Evolutionary conservation across 2,888 invertebrate species (phyloP).

Genomic region (Tenthredo amoena): DNA sequence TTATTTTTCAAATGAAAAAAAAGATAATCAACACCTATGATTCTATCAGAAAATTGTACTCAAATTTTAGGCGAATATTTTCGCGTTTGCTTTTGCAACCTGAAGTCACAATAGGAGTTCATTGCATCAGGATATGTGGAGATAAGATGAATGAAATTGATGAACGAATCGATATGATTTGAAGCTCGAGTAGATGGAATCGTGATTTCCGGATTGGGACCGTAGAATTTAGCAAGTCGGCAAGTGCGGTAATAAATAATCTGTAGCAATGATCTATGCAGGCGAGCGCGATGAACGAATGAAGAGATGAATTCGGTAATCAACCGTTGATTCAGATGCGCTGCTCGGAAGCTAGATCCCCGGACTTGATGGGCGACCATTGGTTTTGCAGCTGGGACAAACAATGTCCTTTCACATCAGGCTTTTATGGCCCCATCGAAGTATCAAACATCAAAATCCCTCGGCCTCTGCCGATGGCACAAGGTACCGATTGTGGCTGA

Average conservation of each 20-base stretch:
- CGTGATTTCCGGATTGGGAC: slow-evolving; percentile 29
- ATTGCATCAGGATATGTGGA: background rate
- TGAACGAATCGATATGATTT: slow-evolving; percentile 11
- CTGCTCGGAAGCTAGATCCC: slow-evolving; percentile 69
- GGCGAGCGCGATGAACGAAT: slow-evolving; percentile 69
- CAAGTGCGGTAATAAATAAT: slow-evolving; percentile 50
- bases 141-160: slow-evolving; percentile 27
- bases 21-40: background rate
- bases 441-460: slow-evolving; percentile 58
- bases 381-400: slow-evolving; percentile 75
- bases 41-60: background rate
- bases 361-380: slow-evolving; percentile 64
- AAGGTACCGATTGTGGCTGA: slow-evolving; percentile 4
- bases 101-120: background rate
- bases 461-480: slow-evolving; percentile 25
- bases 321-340: slow-evolving; percentile 77
- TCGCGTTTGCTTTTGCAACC: background rate
- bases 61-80: background rate
- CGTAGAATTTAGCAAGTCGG: slow-evolving; percentile 16
- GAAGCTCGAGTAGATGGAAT: slow-evolving; percentile 24
- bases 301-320: slow-evolving; percentile 76
- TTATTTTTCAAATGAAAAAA: background rate
- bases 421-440: slow-evolving; percentile 75
- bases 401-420: slow-evolving; percentile 77
- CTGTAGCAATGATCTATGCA: slow-evolving; percentile 61